A percentile compares a stretch with the other conserved stretches of the same genome.
phyloP scores from a whole-genome alignment of 2,113 vertebrate genomes.

The Sander vitreus region DNA sequence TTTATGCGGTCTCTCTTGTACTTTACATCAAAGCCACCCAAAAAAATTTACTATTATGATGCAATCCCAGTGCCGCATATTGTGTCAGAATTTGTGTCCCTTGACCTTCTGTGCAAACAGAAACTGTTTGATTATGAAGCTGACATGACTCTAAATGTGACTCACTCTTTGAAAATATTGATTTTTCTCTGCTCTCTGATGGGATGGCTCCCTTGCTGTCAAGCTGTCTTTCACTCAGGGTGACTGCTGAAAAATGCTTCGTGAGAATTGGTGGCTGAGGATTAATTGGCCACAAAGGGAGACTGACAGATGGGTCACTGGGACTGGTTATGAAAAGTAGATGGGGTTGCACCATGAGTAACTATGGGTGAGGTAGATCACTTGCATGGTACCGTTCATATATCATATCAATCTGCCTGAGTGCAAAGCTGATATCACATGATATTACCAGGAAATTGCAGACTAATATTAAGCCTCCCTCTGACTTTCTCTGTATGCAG shows the following conservation, averaged over 20 bases:
- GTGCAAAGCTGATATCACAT: conserved; percentile 16
- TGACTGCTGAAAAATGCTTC: conserved; percentile 31
- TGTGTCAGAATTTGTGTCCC: neutral
- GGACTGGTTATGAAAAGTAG: conserved; percentile 13
- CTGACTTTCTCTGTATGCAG: conserved; percentile 5
- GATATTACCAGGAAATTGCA: conserved; percentile 69
- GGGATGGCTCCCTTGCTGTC: conserved; percentile 43
- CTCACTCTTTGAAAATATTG: conserved; percentile 48
- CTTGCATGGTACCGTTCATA: conserved; percentile 16
- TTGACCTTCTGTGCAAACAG: neutral
- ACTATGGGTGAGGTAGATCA: neutral
- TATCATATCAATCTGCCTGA: conserved; percentile 1
- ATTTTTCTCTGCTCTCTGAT: conserved; percentile 32
- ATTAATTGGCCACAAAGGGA: conserved; percentile 30
- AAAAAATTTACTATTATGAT: neutral
- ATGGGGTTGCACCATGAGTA: neutral
- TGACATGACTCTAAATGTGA: neutral
- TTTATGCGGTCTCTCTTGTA: neutral
- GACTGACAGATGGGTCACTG: conserved; percentile 39
- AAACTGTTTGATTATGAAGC: neutral
- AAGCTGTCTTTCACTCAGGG: conserved; percentile 47
- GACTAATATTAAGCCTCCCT: conserved; percentile 22
- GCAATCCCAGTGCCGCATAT: neutral
- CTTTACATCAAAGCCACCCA: neutral
- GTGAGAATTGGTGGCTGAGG: conserved; percentile 14